Evolutionary conservation across 2,113 vertebrate species (phyloP).

Genomic region (Clarias macrocephalus): DNA sequence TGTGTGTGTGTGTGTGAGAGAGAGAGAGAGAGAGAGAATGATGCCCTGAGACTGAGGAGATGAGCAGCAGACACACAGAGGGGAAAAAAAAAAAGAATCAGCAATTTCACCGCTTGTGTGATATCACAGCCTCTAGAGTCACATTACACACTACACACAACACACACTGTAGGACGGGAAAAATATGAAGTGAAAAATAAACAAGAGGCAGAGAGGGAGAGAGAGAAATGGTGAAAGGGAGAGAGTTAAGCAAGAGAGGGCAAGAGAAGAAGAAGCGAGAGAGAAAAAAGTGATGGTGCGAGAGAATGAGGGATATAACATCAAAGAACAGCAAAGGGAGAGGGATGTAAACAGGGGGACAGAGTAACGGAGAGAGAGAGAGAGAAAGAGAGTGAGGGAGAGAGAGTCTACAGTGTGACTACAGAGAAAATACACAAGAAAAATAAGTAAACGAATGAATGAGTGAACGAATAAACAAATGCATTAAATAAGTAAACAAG

Average conservation of each 20-base stretch:
- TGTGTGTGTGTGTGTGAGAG: not conserved
- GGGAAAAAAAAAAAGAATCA: not conserved
- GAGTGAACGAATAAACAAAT: too few relatives aligned
- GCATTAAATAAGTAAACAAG: not conserved
- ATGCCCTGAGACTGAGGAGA: conserved; percentile 2
- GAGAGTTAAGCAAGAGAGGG: not conserved
- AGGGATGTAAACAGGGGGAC: not conserved
- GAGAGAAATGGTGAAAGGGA: not conserved
- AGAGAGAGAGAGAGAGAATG: not conserved
- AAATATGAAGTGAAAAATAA: not conserved
- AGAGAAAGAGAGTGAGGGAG: not conserved
- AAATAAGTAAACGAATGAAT: not conserved
- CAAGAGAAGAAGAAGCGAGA: not conserved
- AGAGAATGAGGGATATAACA: not conserved
- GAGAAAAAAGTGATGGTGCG: not conserved
- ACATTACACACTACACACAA: not conserved
- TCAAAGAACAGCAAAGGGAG: not conserved
- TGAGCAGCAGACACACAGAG: conserved; percentile 1
- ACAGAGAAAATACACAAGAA: not conserved
- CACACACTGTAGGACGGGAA: not conserved
- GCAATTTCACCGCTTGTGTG: conserved; percentile 6
- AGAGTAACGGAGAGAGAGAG: not conserved
- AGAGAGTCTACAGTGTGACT: not conserved
- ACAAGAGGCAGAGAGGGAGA: not conserved
- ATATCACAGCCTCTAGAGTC: conserved; percentile 13